These are phyloP conservation scores for Sebastolobus altivelis DNA, from an alignment of 2,797 vertebrate species.

Conservation along the genomic window DNA sequence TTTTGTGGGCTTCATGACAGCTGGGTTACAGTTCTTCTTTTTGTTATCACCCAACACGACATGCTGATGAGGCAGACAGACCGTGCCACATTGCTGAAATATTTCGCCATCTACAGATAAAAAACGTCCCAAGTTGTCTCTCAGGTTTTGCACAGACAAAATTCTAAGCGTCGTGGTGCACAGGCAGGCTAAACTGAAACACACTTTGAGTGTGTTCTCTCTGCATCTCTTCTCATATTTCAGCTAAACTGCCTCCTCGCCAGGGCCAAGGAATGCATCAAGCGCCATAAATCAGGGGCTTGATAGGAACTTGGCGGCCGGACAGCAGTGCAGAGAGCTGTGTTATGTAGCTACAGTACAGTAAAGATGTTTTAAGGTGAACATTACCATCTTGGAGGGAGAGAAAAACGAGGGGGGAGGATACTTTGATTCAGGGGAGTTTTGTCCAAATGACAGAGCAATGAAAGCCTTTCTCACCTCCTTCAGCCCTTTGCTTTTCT, in stretches of 20 bases:
- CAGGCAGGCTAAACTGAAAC: conserved; percentile 87
- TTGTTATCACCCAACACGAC: conserved; percentile 53
- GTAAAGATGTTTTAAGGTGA: conserved; percentile 93
- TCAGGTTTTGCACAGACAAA: conserved; percentile 33
- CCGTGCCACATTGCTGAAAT: conserved; percentile 68
- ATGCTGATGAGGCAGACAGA: conserved; percentile 50
- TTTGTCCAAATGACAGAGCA: conserved; percentile 77
- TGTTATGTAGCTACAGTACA: conserved; percentile 84
- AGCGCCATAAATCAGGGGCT: conserved; percentile 94
- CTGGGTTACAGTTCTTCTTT: conserved; percentile 63
- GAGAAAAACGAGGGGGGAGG: conserved; percentile 78
- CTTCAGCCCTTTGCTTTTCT: conserved; percentile 68
- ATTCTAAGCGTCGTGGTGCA: conserved; percentile 43
- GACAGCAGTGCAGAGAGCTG: conserved; percentile 86
- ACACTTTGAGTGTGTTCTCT: conserved; percentile 86
- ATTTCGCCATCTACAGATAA: conserved; percentile 48
- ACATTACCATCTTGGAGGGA: conserved; percentile 87
- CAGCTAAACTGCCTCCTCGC: conserved; percentile 91
- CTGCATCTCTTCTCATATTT: conserved; percentile 93
- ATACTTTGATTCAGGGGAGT: conserved; percentile 69
- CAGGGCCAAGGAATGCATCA: conserved; percentile 92
- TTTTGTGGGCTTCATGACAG: conserved; percentile 69
- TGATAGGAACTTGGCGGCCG: conserved; percentile 95
- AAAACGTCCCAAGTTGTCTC: conserved; percentile 31
- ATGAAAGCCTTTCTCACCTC: conserved; percentile 74